A percentile compares a stretch with the other conserved stretches of the same genome.
phyloP scores from a whole-genome alignment of 2,888 invertebrate species.

The Caenorhabditis sp. region DNA sequence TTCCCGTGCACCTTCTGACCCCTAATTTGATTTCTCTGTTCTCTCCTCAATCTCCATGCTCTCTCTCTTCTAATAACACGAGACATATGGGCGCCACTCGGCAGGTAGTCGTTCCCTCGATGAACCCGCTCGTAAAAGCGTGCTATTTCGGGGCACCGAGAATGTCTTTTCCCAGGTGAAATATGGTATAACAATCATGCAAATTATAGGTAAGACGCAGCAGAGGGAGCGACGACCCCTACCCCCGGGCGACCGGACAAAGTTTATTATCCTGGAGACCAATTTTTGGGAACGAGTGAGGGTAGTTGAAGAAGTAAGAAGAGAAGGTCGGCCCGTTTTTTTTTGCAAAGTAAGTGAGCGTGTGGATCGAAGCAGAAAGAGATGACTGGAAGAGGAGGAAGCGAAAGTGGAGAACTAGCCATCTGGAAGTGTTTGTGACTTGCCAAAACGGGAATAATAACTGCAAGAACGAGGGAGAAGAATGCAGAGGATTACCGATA shows the following conservation, averaged over 20 bases:
- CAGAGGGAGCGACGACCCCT: background rate
- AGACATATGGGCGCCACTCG: slow-evolving; percentile 61
- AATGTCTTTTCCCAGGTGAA: slow-evolving; percentile 30
- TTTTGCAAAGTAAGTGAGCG: slow-evolving; percentile 28
- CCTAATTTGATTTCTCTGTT: slow-evolving; percentile 53
- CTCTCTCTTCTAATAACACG: slow-evolving; percentile 34
- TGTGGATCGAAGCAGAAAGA: slow-evolving; percentile 53
- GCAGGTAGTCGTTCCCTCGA: slow-evolving; percentile 35
- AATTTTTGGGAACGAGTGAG: slow-evolving; percentile 26
- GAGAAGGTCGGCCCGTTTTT: slow-evolving; percentile 57
- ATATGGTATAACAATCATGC: slow-evolving; percentile 59
- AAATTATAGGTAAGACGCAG: slow-evolving; percentile 50
- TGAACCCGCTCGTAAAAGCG: slow-evolving; percentile 16
- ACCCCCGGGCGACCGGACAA: slow-evolving; percentile 32
- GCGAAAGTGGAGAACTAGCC: slow-evolving; percentile 38
- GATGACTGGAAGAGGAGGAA: slow-evolving; percentile 28
- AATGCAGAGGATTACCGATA: background rate
- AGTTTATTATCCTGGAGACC: slow-evolving; percentile 44
- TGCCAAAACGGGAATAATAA: slow-evolving; percentile 12
- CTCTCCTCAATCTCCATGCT: slow-evolving; percentile 14
- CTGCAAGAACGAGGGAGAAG: background rate
- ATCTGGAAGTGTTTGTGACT: slow-evolving; percentile 49
- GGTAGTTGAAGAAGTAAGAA: background rate
- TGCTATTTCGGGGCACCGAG: slow-evolving; percentile 25
- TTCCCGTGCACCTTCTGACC: slow-evolving; percentile 43